Base-by-base conservation (phyloP, 2,888 invertebrate species). In the Dolichomitus sp. region DNA sequence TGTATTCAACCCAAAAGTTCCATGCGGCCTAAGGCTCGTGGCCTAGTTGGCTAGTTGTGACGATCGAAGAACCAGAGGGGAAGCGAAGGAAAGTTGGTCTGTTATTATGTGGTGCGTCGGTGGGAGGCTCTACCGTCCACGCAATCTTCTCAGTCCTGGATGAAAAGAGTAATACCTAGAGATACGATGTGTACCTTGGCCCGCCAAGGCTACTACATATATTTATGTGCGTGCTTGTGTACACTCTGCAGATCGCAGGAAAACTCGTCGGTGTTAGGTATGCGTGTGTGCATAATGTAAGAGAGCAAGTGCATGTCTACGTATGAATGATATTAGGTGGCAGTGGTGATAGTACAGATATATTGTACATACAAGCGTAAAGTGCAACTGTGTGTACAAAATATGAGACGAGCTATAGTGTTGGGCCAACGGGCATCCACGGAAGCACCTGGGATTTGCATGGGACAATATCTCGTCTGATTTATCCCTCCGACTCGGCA, bases 401-500 rank as follows among this genome's bases (percentile, higher is more conserved):
- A 42, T 66, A 50, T 37, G 63, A 68, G 72, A 42, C 69, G 40
- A 1, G 1, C 40, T 42, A 54, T 76, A 57, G 78, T 68, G 48
- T 72, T 79, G 80, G 57, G 19, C 74, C 73, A 33, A 52, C 74
- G 70, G 77, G 80, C 74, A 81, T 83, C 80, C 84, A 80, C 81
- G 77, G 69, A 59, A 83, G 84, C 82, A 89, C 85, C 88, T 86
- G 87, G 90, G 88, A 92, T 91, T 92, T 92, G 87, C 91, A 89
- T 88, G 88, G 87, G 89, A 91, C 91, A 90, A 91, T 91, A 91
- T 91, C 89, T 88, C 87, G 88, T 86, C 91, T 89, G 89, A 92
- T 90, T 90, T 90, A 91, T 91, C 86, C 89, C 80, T 84, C 83
- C 37, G 82, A 86, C 83, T 80, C 73, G 80, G 57, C 65, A 42